A percentile compares a stretch with the other conserved stretches of the same genome.
These are phyloP conservation scores for Etia nguti DNA, from an alignment of 2,113 vertebrate species.

Conservation along the genomic window DNA sequence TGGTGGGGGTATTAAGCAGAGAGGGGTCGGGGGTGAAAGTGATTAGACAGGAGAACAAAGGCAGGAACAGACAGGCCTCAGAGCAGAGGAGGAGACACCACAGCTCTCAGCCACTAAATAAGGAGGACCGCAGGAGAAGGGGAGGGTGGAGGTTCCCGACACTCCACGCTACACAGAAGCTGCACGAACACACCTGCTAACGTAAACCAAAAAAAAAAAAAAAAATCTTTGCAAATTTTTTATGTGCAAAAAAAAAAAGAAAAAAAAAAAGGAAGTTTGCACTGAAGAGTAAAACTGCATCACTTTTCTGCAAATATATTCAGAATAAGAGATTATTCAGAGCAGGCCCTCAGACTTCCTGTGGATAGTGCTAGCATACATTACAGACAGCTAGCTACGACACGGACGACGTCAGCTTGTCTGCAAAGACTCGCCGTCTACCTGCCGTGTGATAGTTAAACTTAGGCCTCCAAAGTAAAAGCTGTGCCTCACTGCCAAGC, in stretches of 20 bases:
- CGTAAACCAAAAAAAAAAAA: neutral
- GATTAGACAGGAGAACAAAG: conserved; percentile 34
- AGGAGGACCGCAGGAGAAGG: neutral
- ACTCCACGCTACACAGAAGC: neutral
- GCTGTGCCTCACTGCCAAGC: neutral
- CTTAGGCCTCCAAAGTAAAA: too few relatives aligned
- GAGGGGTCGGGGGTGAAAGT: conserved; percentile 4
- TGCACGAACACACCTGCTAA: neutral
- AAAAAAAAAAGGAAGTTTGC: neutral
- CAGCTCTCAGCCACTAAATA: neutral
- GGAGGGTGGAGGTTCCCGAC: neutral
- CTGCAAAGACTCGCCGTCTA: neutral
- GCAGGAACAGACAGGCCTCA: neutral
- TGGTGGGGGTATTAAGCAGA: neutral
- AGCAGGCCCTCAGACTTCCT: neutral
- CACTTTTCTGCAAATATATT: neutral
- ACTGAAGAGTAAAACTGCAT: neutral
- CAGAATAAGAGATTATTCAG: neutral
- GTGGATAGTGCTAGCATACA: neutral
- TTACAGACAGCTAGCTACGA: neutral
- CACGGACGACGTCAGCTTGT: neutral
- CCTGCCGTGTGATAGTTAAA: too few relatives aligned
- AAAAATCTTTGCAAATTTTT: neutral
- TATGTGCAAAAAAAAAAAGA: neutral
- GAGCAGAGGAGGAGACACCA: neutral